These are phyloP conservation scores for Turdus rufiventris DNA, from an alignment of 2,113 vertebrate genomes.

Conservation along the genomic window DNA sequence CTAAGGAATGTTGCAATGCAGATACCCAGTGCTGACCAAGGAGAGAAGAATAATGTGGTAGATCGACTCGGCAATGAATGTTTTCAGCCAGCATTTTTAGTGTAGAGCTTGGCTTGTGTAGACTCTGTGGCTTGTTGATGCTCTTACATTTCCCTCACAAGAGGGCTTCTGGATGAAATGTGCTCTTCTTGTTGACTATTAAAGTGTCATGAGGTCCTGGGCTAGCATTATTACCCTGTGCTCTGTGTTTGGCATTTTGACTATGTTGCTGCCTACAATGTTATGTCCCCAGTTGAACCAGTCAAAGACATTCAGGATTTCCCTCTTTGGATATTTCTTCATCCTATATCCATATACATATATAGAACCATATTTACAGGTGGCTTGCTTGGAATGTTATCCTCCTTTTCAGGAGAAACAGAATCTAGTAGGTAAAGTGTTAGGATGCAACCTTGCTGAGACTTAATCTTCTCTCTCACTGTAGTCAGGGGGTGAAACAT, in stretches of 20 bases:
- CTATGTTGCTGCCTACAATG: rapidly evolving
- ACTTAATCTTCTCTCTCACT: not conserved
- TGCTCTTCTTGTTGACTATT: not conserved
- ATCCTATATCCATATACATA: not conserved
- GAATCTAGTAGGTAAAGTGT: not conserved
- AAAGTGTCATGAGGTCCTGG: not conserved
- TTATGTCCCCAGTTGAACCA: rapidly evolving
- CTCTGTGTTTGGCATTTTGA: not conserved
- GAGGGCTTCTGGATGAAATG: not conserved
- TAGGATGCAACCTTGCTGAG: not conserved
- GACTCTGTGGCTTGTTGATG: not conserved
- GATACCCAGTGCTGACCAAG: not conserved
- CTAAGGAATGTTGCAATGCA: not conserved
- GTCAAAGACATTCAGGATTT: not conserved
- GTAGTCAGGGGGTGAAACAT: not conserved
- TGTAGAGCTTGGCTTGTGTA: not conserved
- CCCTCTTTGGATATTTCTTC: not conserved
- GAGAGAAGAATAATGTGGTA: rapidly evolving
- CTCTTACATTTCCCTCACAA: not conserved
- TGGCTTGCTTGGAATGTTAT: not conserved
- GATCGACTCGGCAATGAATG: not conserved
- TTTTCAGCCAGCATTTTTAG: not conserved
- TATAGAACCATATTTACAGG: not conserved
- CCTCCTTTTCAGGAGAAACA: not conserved
- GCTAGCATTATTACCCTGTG: rapidly evolving